A percentile compares a stretch with the other conserved stretches of the same genome.
phyloP scores from a whole-genome alignment of 2,113 vertebrate species.

The Paracyprichromis sp. region DNA sequence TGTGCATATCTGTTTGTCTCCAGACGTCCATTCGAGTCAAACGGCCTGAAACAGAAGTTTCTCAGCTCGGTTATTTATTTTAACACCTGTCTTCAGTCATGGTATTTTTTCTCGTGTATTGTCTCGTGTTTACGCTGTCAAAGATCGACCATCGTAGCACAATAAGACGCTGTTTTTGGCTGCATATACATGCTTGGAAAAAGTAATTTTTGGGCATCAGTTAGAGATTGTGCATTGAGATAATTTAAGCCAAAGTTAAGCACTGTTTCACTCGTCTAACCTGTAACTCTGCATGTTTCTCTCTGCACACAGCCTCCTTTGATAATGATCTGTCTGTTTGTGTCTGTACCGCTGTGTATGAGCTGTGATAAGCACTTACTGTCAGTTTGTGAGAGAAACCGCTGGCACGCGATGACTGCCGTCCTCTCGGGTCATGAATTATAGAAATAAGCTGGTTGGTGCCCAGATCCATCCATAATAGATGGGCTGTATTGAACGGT shows the following conservation, averaged over 20 bases:
- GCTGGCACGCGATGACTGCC: not conserved
- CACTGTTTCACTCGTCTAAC: slow-evolving; percentile 35
- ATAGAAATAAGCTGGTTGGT: slow-evolving; percentile 44
- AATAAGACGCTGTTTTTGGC: not conserved
- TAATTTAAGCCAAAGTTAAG: not conserved
- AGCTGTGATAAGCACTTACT: slow-evolving; percentile 33
- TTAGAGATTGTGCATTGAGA: not conserved
- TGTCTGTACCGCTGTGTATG: slow-evolving; percentile 18
- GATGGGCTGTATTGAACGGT: slow-evolving; percentile 38
- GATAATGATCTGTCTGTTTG: slow-evolving; percentile 32
- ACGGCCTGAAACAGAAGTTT: slow-evolving; percentile 24
- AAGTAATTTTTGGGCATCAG: not conserved
- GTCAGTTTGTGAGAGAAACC: slow-evolving; percentile 8
- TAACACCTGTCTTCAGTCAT: not conserved
- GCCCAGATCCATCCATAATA: slow-evolving; percentile 53
- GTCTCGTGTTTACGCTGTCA: not conserved
- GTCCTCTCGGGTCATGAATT: slow-evolving; percentile 48
- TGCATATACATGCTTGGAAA: not conserved
- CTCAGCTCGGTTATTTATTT: not conserved
- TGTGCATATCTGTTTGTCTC: slow-evolving; percentile 45
- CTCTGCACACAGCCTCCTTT: slow-evolving; percentile 36
- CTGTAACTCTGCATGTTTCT: slow-evolving; percentile 61
- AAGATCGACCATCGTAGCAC: not conserved
- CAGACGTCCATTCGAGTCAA: slow-evolving; percentile 10
- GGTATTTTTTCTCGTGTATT: not conserved